These are phyloP conservation scores for Drosophila quasianomalipes DNA, from an alignment of 2,888 invertebrate genomes.

Conservation along the genomic window DNA sequence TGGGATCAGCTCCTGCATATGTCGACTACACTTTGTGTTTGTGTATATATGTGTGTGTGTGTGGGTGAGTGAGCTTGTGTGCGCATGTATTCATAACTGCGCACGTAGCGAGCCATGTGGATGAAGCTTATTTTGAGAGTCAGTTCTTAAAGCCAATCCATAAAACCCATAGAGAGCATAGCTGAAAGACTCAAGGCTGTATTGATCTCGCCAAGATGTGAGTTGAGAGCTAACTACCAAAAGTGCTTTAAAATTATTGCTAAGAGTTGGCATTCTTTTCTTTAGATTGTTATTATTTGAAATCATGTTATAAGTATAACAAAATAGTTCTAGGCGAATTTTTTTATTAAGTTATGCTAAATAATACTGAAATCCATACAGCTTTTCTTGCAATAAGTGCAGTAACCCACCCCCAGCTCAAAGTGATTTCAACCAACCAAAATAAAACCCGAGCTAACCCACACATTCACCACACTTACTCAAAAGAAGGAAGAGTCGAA, in stretches of 20 bases:
- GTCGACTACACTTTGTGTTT: conserved; percentile 6
- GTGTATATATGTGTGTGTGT: neutral
- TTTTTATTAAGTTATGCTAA: too few relatives aligned
- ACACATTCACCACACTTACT: conserved; percentile 6
- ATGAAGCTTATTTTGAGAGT: conserved; percentile 38
- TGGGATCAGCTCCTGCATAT: conserved; percentile 49
- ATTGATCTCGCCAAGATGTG: neutral
- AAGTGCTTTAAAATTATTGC: neutral
- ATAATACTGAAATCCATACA: too few relatives aligned
- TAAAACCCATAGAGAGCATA: neutral
- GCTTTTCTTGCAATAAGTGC: neutral
- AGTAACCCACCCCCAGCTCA: conserved; percentile 18
- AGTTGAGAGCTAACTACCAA: neutral
- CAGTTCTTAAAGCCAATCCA: conserved; percentile 34
- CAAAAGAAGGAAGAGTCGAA: neutral
- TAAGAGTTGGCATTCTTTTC: neutral
- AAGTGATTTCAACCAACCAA: conserved; percentile 23
- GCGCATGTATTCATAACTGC: conserved; percentile 28
- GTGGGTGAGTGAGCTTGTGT: neutral
- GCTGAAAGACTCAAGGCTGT: conserved; percentile 9
- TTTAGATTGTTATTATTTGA: neutral
- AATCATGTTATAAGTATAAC: neutral
- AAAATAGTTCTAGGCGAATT: neutral
- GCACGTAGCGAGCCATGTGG: conserved; percentile 38
- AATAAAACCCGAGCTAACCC: conserved; percentile 1